Conservation (phyloP, 2,888 invertebrate genomes). For the Lepeophtheirus nordmannii region DNA sequence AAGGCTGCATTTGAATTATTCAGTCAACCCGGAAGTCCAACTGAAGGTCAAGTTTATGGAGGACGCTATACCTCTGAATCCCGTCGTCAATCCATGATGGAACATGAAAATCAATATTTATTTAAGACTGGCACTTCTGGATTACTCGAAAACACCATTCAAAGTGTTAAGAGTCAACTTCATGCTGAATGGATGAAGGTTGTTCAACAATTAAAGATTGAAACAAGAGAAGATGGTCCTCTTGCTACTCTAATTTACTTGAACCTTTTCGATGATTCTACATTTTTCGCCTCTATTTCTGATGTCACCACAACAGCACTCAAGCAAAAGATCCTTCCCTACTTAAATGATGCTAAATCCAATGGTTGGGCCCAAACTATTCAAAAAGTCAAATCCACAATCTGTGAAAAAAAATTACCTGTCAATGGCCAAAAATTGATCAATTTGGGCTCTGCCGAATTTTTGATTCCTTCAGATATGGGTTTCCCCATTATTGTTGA, state of each 20-base stretch:
- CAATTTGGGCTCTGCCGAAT: constrained; percentile 3
- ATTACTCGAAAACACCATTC: background rate
- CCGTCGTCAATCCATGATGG: background rate
- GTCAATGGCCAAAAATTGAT: constrained; percentile 1
- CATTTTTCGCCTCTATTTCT: constrained; percentile 2
- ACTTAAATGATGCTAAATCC: background rate
- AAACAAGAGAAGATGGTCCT: constrained; percentile 9
- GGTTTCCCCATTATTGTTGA: constrained; percentile 24
- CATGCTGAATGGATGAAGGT: constrained; percentile 16
- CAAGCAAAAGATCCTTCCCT: background rate
- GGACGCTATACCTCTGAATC: background rate
- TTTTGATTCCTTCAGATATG: constrained; percentile 23
- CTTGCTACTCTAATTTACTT: background rate
- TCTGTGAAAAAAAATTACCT: constrained; percentile 16
- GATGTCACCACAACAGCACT: background rate
- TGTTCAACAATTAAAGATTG: constrained; percentile 9
- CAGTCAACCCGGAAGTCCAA: background rate
- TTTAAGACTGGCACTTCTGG: background rate
- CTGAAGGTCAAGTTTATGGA: background rate
- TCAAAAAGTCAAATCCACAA: constrained; percentile 25
- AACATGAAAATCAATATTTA: background rate
- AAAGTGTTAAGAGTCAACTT: background rate
- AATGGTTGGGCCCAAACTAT: background rate
- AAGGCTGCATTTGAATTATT: background rate
- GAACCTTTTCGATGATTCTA: background rate